Percentiles rank a stretch among this genome's conserved stretches.
Conservation (phyloP, 2,888 invertebrate species). For the Dasypogon diadema region DNA sequence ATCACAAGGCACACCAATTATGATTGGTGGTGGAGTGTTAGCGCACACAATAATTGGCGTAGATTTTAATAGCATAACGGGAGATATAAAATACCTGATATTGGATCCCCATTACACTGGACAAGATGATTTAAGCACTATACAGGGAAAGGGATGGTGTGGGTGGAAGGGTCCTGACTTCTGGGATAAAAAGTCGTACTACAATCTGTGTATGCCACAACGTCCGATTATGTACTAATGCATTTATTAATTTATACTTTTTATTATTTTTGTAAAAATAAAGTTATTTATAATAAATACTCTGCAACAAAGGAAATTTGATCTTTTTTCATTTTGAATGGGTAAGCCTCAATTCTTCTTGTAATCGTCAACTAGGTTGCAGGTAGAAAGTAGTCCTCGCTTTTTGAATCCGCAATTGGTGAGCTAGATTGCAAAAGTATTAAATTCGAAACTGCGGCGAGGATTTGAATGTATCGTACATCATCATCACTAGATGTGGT, state of each 20-base stretch:
- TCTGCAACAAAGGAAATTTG: background rate
- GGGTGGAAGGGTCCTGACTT: constrained; percentile 96
- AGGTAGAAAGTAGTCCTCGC: too few relatives aligned
- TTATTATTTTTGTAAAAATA: background rate
- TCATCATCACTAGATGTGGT: too few relatives aligned
- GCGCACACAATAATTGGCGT: constrained; percentile 98
- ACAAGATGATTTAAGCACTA: constrained; percentile 80
- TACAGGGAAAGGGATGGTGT: constrained; percentile 92
- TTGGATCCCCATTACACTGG: constrained; percentile 99
- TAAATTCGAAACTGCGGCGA: too few relatives aligned
- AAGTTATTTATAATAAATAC: background rate
- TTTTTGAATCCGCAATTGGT: too few relatives aligned
- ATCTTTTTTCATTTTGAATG: background rate
- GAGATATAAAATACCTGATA: constrained; percentile 91
- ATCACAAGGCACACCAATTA: constrained; percentile 93
- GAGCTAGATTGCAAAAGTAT: too few relatives aligned
- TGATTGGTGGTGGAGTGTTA: constrained; percentile 99
- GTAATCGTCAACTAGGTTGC: too few relatives aligned
- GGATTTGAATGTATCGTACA: too few relatives aligned
- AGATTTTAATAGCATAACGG: constrained; percentile 83
- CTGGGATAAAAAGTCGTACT: constrained; percentile 95
- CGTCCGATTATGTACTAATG: constrained; percentile 65
- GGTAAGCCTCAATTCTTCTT: too few relatives aligned
- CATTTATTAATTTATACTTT: constrained; percentile 15
- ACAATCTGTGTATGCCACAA: constrained; percentile 95